Evolutionary conservation across 1,140 invertebrate genomes (phyloP).

Genomic region (Prorops nasuta): DNA sequence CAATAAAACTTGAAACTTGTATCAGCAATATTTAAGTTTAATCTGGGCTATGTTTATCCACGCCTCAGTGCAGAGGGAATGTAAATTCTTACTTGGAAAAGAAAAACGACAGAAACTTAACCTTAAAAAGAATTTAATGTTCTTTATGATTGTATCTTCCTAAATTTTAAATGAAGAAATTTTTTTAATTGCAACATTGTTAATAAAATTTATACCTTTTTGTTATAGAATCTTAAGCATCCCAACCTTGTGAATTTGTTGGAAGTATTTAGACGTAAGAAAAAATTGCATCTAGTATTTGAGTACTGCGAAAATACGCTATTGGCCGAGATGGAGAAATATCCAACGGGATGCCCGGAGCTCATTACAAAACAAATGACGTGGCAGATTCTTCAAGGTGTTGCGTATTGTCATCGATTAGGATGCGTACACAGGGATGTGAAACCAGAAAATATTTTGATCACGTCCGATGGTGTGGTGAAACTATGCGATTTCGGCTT

Average conservation of each 20-base stretch:
- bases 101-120: neutral
- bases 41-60: too few species aligned
- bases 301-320: conserved; percentile 98
- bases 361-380: conserved; percentile 86
- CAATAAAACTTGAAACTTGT: too few species aligned
- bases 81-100: too few species aligned
- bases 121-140: neutral
- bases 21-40: too few species aligned
- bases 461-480: conserved; percentile 91
- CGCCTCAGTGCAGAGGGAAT: too few species aligned
- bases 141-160: neutral
- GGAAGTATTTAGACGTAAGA: conserved; percentile 96
- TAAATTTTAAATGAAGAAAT: too few species aligned
- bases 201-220: too few species aligned
- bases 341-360: conserved; percentile 80
- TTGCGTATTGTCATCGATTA: conserved; percentile 94
- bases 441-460: conserved; percentile 97
- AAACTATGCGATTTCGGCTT: conserved; percentile 99
- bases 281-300: conserved; percentile 96
- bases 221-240: conserved; percentile 92
- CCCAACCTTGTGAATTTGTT: conserved; percentile 96
- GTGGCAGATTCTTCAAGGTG: conserved; percentile 92
- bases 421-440: conserved; percentile 97
- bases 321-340: conserved; percentile 92
- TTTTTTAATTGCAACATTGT: neutral